A percentile compares a stretch with the other conserved stretches of the same genome.
Conservation (phyloP, 2,888 invertebrate species). For the Macrosoma leucophasiata region DNA sequence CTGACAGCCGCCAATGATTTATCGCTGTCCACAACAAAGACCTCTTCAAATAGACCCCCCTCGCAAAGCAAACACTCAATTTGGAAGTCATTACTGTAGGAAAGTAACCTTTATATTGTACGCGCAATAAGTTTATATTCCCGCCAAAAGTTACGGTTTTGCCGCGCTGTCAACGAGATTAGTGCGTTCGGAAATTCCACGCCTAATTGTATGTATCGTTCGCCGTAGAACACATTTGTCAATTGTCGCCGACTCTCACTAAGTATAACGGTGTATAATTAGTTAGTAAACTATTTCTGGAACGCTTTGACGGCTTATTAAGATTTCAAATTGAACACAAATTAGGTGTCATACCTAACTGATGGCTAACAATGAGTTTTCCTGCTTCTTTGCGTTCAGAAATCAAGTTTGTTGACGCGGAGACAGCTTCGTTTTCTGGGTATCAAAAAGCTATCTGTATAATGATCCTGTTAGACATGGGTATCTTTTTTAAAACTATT, state of each 20-base stretch:
- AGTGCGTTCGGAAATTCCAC: constrained; percentile 58
- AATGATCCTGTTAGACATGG: too few relatives aligned
- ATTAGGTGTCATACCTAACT: constrained; percentile 70
- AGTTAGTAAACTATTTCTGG: constrained; percentile 65
- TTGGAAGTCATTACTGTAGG: constrained; percentile 49
- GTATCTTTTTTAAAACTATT: too few relatives aligned
- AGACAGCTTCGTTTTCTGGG: constrained; percentile 66
- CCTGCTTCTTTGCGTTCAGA: constrained; percentile 43
- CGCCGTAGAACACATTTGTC: constrained; percentile 66
- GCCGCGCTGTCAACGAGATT: constrained; percentile 34
- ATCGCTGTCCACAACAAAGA: constrained; percentile 57
- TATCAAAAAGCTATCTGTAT: constrained; percentile 62
- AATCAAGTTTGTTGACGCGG: constrained; percentile 47
- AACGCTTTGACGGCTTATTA: constrained; percentile 74
- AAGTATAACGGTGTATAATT: constrained; percentile 57
- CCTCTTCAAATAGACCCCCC: constrained; percentile 64
- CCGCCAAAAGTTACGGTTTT: constrained; percentile 47
- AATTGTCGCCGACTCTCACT: constrained; percentile 61
- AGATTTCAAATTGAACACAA: constrained; percentile 72
- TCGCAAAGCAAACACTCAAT: constrained; percentile 62
- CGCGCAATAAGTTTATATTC: constrained; percentile 49
- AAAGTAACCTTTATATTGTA: constrained; percentile 49
- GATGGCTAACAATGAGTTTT: constrained; percentile 47
- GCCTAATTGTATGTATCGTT: constrained; percentile 69
- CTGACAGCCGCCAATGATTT: constrained; percentile 65